Base-by-base conservation (phyloP, 2,888 invertebrate genomes). In the Eristalis intricaria region DNA sequence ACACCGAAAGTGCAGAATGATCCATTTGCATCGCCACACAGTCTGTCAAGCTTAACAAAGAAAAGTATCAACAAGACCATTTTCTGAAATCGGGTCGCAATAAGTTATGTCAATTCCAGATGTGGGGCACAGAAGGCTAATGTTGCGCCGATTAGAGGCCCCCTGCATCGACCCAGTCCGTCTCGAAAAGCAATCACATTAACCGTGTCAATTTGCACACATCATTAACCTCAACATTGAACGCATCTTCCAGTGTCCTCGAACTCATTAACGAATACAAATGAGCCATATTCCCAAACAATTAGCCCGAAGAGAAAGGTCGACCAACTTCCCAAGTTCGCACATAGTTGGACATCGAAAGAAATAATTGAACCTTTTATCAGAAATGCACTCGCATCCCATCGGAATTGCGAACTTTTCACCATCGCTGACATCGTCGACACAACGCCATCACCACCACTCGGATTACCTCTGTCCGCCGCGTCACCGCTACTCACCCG, bases 341-440 rank as follows among this genome's bases (percentile, higher is more conserved):
- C 32, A 38, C 38, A 32, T 7, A 23, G 50, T 35, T 50, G 63
- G 43, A 32, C 64, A 63, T 26, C 23, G 23, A 58, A 29, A 58
- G 58, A 78, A 78, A 79, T 79, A 79, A 79, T 73, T 79, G 71
- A 79, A 73, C 40, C 71, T 79, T 79, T 79, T 79, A 79, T 79
- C 66, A 79, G 43, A 73, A 79, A 73, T 73, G 15, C 79, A 79
- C 64, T 79, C 64, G 38, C 23, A 77, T 26, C 32, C 13, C 35
- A 5, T n/a, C 13, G 32, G 22, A 50, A 50, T 63, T 73, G 29
- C 32, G 15, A 26, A 26, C 60, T 61, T 63, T 63, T 63, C 19
- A 63, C 32, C 32, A 63, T n/a, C 63, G 63, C 26, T 29, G 63
- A 63, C 10, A 23, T 23, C 70, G 69, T 32, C 68, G 43, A 50